Conservation (phyloP, 1,140 invertebrate genomes). For the Mactra quadrangularis region DNA sequence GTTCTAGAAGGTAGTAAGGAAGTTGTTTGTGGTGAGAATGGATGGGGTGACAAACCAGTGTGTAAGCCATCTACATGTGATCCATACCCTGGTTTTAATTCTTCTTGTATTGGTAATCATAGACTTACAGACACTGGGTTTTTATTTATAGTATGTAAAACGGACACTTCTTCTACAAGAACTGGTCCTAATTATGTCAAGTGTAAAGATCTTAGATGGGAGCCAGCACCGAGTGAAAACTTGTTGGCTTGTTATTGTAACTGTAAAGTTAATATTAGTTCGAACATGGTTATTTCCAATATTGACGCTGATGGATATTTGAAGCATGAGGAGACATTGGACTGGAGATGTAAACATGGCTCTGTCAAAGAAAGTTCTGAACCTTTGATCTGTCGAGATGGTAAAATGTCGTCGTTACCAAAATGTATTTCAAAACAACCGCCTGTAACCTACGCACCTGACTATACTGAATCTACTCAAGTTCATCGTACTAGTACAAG, state of each 20-base stretch:
- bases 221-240: background rate
- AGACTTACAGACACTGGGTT: background rate
- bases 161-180: conserved; percentile 1
- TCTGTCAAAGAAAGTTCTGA: background rate
- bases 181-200: background rate
- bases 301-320: background rate
- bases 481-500: too few relatives aligned
- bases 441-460: too few relatives aligned
- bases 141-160: conserved; percentile 2
- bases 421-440: too few relatives aligned
- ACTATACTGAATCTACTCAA: too few relatives aligned
- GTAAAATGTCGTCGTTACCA: too few relatives aligned
- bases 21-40: conserved; percentile 24
- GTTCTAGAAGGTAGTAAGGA: conserved; percentile 10
- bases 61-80: conserved; percentile 23
- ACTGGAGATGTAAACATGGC: conserved; percentile 43
- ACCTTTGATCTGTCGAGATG: conserved; percentile 18
- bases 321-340: conserved; percentile 1
- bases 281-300: background rate
- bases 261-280: conserved; percentile 19
- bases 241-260: conserved; percentile 37
- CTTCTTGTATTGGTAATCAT: conserved; percentile 9
- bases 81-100: conserved; percentile 13
- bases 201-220: background rate
- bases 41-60: conserved; percentile 18